phyloP scores from a whole-genome alignment of 2,113 vertebrate species.

The Cichladusa arquata region DNA sequence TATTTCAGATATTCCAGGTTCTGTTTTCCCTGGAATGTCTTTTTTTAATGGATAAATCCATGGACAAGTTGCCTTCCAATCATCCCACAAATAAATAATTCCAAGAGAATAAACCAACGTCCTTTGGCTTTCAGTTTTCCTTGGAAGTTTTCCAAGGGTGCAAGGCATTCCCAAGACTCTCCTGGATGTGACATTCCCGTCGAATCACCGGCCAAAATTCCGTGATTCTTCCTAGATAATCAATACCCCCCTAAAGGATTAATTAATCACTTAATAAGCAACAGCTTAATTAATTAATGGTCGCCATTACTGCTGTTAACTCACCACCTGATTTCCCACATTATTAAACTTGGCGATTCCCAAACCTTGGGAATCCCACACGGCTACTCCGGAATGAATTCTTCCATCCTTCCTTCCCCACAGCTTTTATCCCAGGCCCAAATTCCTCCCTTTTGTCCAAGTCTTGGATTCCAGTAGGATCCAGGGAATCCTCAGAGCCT shows the following conservation, averaged over 20 bases:
- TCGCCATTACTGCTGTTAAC: rapidly evolving
- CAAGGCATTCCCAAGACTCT: rapidly evolving
- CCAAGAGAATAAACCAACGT: rapidly evolving
- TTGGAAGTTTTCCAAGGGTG: neutral
- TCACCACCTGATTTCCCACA: rapidly evolving
- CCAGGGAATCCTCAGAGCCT: no score
- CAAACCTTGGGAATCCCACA: neutral
- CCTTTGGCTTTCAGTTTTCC: neutral
- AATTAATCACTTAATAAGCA: neutral
- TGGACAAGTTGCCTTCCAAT: neutral
- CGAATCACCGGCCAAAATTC: rapidly evolving
- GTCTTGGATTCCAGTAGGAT: no score
- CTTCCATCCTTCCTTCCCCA: neutral
- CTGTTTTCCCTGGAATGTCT: neutral
- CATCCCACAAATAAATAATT: neutral
- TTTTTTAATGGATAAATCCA: neutral
- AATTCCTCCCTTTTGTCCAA: neutral
- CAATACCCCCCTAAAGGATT: neutral
- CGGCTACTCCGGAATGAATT: rapidly evolving
- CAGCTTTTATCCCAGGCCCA: rapidly evolving
- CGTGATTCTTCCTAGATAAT: neutral
- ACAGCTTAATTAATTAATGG: neutral
- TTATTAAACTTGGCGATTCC: rapidly evolving
- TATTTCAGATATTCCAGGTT: neutral
- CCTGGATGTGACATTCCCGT: rapidly evolving